A percentile compares a stretch with the other conserved stretches of the same genome.
Evolutionary conservation across 2,888 invertebrate genomes (phyloP).

Genomic region (Seira sanloemensis): DNA sequence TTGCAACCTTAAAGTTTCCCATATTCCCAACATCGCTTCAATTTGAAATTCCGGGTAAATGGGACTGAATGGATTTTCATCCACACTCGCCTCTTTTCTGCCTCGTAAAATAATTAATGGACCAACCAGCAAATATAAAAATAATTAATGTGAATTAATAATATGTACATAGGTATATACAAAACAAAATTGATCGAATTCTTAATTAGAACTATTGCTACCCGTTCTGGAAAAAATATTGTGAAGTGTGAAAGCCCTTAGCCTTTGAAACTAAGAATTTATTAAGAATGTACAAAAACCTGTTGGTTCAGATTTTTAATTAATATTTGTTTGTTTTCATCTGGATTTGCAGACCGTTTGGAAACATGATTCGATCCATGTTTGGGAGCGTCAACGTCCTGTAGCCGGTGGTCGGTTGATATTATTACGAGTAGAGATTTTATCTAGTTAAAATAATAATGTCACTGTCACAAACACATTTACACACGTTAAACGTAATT

Average conservation of each 20-base stretch:
- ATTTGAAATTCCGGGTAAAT: background rate
- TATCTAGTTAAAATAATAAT: too few species aligned
- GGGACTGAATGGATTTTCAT: background rate
- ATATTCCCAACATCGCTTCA: background rate
- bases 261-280: background rate
- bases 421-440: too few species aligned
- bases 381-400: background rate
- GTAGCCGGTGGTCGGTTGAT: background rate
- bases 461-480: too few species aligned
- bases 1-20: background rate
- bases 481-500: too few species aligned
- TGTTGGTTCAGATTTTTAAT: background rate
- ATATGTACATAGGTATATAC: background rate
- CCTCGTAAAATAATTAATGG: too few species aligned
- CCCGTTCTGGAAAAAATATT: background rate
- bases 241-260: background rate
- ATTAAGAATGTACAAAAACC: background rate
- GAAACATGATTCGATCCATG: background rate
- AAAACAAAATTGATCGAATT: background rate
- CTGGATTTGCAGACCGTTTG: constrained; percentile 5
- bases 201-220: background rate
- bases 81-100: too few species aligned
- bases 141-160: too few species aligned
- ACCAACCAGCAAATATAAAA: too few species aligned
- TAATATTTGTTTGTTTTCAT: background rate